phyloP scores from a whole-genome alignment of 2,888 invertebrate genomes.

The Cancer borealis region DNA sequence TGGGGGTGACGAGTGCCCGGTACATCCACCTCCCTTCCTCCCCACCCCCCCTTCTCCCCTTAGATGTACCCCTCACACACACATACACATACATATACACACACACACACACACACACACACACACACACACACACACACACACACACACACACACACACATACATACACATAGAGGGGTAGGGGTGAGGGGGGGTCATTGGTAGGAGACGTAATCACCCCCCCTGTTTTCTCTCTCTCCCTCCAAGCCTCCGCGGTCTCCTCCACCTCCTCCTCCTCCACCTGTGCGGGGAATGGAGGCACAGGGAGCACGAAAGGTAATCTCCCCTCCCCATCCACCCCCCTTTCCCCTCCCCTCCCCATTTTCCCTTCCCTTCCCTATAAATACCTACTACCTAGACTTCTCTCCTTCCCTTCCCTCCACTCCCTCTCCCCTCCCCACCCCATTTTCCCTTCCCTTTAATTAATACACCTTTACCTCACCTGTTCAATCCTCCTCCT shows the following conservation, averaged over 20 bases:
- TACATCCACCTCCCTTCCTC: background rate
- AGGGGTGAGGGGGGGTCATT: background rate
- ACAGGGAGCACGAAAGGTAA: constrained; percentile 72
- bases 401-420: background rate
- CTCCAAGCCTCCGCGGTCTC: constrained; percentile 68
- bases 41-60: background rate
- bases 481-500: background rate
- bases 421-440: background rate
- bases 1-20: too few species aligned
- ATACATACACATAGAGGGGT: background rate
- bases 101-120: background rate
- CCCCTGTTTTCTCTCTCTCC: constrained; percentile 44
- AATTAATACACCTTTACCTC: background rate
- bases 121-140: background rate
- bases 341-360: background rate
- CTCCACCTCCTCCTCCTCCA: constrained; percentile 65
- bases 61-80: background rate
- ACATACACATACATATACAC: background rate
- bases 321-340: background rate
- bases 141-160: background rate
- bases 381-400: too few species aligned
- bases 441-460: background rate
- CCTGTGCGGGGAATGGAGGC: constrained; percentile 72
- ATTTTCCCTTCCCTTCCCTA: background rate
- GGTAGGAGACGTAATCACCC: background rate